Conservation (phyloP, 2,888 invertebrate genomes). For the Glaucopsyche alexis region DNA sequence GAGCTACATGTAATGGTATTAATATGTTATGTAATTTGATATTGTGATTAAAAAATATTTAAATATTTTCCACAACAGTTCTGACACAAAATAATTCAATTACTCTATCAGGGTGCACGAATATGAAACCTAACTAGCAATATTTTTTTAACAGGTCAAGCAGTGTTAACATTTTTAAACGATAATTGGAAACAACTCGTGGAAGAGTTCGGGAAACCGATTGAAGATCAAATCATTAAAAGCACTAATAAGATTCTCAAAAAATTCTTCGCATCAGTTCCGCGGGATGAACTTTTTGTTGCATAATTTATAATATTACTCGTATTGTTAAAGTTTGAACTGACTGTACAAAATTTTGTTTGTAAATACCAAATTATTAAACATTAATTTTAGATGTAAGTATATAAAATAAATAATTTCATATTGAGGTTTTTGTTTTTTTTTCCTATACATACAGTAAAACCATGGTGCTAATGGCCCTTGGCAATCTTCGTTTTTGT, state of each 20-base stretch:
- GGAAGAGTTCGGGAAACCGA: slow-evolving; percentile 60
- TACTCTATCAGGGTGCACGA: too few relatives aligned
- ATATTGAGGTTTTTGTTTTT: too few relatives aligned
- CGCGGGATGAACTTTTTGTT: slow-evolving; percentile 55
- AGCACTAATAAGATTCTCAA: slow-evolving; percentile 45
- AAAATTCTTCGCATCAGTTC: slow-evolving; percentile 53
- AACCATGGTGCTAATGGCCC: too few relatives aligned
- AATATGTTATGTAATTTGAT: too few relatives aligned
- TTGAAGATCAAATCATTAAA: slow-evolving; percentile 50
- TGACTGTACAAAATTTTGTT: background rate
- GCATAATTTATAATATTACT: slow-evolving; percentile 22
- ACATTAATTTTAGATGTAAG: background rate
- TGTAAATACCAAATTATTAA: background rate
- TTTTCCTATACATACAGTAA: too few relatives aligned
- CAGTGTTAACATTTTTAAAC: slow-evolving; percentile 59
- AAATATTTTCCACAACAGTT: background rate
- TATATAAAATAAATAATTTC: background rate
- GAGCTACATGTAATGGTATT: too few relatives aligned
- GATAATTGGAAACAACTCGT: slow-evolving; percentile 58
- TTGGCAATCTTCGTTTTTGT: too few relatives aligned
- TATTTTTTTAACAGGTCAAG: slow-evolving; percentile 52
- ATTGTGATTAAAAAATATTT: background rate
- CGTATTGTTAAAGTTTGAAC: too few relatives aligned
- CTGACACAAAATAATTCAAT: background rate
- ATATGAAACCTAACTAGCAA: background rate